Base-by-base conservation (phyloP, 2,113 vertebrate species). In the Aepyceros melampus region DNA sequence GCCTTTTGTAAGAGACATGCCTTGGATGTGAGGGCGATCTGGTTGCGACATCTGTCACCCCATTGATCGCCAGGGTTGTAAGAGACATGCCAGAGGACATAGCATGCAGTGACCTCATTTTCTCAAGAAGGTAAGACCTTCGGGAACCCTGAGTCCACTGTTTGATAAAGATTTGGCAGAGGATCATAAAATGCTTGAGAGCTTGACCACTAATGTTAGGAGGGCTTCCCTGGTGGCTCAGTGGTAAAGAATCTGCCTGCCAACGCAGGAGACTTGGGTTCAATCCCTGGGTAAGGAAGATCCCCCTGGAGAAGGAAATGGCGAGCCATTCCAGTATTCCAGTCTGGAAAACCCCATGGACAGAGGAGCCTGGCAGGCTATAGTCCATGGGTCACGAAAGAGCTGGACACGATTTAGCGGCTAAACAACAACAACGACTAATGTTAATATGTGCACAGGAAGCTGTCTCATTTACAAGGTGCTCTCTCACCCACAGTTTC, bases 391-490 rank as follows among this genome's bases (percentile, higher is more conserved):
- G 36, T 76, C 71, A 76, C 0, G 12, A 43, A 27, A 76, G 40
- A 43, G 71, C 6, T 76, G 40, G 40, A 43, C 40, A 43, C 3
- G 1, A 27, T 27, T 27, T 76, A 43, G 40, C 0, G 0, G 13
- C 40, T 43, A 2, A 76, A 43, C 40, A 11, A 33, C 14, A 9
- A 36, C 12, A 19, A 49, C 0, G 17, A 21, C 0, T 27, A 15
- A 17, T 9, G 4, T 0, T 19, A 40, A 5, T 3, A 6, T 1
- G 5, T 2, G n/a, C 2, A 1, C 9, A 4, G 1, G 16, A 15
- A 31, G 2, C 19, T 6, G 40, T 13, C 1, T 10, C 23, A 15
- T 27, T 3, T 40, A 31, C 27, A 29, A 51, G 29, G 27, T 3
- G 0, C 6, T 16, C 29, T 19, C 49, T 29, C 78, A 25, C 16